phyloP scores from a whole-genome alignment of 2,888 invertebrate species.

The Hanleya hanleyi region DNA sequence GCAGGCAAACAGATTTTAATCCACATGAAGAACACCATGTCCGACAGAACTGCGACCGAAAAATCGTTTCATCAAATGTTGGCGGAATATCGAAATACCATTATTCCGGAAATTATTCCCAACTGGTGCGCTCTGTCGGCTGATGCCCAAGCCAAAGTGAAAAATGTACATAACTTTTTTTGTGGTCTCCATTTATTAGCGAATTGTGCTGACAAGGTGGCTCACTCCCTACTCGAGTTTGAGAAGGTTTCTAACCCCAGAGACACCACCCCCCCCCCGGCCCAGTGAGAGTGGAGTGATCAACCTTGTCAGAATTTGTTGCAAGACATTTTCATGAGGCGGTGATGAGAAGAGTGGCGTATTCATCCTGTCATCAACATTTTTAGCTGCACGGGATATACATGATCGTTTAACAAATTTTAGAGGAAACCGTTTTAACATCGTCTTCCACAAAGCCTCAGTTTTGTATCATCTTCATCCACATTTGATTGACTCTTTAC shows the following conservation, averaged over 20 bases:
- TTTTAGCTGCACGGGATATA: too few relatives aligned
- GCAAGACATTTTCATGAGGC: not conserved
- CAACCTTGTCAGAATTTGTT: not conserved
- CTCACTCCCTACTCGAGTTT: not conserved
- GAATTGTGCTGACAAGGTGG: not conserved
- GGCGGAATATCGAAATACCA: not conserved
- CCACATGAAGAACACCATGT: too few relatives aligned
- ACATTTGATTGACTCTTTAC: not conserved
- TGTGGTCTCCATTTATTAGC: not conserved
- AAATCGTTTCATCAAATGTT: not conserved
- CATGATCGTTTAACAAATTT: too few relatives aligned
- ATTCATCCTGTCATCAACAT: not conserved
- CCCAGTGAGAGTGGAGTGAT: not conserved
- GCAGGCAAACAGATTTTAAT: not conserved
- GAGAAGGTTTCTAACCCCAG: not conserved
- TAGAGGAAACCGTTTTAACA: too few relatives aligned
- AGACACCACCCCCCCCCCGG: not conserved
- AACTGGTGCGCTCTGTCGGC: not conserved
- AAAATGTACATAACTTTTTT: not conserved
- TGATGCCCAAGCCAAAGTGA: not conserved
- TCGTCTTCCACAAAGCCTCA: too few relatives aligned
- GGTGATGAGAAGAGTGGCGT: too few relatives aligned
- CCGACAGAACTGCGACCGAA: not conserved
- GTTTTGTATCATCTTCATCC: not conserved
- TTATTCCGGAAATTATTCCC: not conserved